A percentile compares a stretch with the other conserved stretches of the same genome.
phyloP scores from a whole-genome alignment of 1,140 invertebrate species.

The Bombus turneri region DNA sequence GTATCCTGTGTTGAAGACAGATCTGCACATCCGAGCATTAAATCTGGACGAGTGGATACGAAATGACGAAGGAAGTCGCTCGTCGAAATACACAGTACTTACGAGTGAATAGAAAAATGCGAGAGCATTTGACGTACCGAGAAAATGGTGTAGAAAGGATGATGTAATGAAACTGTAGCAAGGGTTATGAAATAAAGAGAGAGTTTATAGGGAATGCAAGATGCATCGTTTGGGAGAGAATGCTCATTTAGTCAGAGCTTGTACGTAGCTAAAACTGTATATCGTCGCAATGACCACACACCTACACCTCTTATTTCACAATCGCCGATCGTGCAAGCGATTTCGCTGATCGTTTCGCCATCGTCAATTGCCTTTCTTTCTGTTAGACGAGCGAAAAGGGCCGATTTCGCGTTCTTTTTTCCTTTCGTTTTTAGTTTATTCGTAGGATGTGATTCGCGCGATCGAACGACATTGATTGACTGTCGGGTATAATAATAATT shows the following conservation, averaged over 20 bases:
- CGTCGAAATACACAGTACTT: neutral
- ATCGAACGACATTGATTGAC: neutral
- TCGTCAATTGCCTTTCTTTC: constrained; percentile 1
- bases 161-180: neutral
- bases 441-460: neutral
- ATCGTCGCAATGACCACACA: constrained; percentile 28
- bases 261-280: constrained; percentile 13
- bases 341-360: constrained; percentile 3
- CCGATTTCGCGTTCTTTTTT: constrained; percentile 2
- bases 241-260: neutral
- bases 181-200: neutral
- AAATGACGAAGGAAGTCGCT: neutral
- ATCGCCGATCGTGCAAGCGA: constrained; percentile 9
- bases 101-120: neutral
- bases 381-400: neutral
- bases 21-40: too few species aligned
- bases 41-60: neutral
- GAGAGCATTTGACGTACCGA: too few species aligned
- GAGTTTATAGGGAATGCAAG: neutral
- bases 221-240: neutral
- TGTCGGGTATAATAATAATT: constrained; percentile 28
- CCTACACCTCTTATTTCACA: constrained; percentile 17
- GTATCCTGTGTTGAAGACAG: neutral
- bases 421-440: constrained; percentile 4
- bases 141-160: too few species aligned